Evolutionary conservation across 2,888 invertebrate species (phyloP), one percentile per base, ranked within the genome.

Genomic region (Caenorhabditis sulstoni): DNA sequence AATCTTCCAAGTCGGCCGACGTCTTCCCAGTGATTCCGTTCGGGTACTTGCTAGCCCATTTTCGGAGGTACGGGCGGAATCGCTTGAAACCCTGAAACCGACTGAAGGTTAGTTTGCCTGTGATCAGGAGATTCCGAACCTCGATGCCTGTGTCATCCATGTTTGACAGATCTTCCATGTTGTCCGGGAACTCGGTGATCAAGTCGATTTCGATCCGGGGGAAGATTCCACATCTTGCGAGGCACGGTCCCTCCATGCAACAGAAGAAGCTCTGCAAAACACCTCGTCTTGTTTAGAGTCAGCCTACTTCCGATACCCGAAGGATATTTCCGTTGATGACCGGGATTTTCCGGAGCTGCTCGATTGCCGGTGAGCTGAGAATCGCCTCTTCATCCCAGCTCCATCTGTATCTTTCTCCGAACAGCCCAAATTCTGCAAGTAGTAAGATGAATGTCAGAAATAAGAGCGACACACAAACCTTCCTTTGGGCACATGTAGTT

Each of bases 1-100:
- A 65, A 9, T 64, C 64, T 16, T 73, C 73, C 16, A 73, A 9
- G n/a, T 58, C 57, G 12, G 73, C 73, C 14, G 64, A 57, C n/a
- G 11, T 2, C 18, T 39, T 41, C 29, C 49, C 18, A n/a, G 22
- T n/a, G 2, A 18, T 1, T 22, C 9, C 8, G 14, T 35, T 39
- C 12, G 29, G 29, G 29, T n/a, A 11, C 35, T 44, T 41, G 9
- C 22, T 23, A 23, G 49, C 8, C 29, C 23, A 73, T 3, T 58
- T 29, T 11, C 3, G n/a, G 16, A 73, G 14, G 37, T 23, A 41
- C 0, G n/a, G 37, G 22, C 73, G 73, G 20, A 64, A 41, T 3
- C n/a, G 20, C 73, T 73, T 16, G 20, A 59, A 62, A 16, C 29
- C 29, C 29, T 29, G 29, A 7, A 29, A 29, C 3, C 29, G 7